Evolutionary conservation across 2,113 vertebrate species (phyloP).

Genomic region (Ptychochromis oligacanthus): DNA sequence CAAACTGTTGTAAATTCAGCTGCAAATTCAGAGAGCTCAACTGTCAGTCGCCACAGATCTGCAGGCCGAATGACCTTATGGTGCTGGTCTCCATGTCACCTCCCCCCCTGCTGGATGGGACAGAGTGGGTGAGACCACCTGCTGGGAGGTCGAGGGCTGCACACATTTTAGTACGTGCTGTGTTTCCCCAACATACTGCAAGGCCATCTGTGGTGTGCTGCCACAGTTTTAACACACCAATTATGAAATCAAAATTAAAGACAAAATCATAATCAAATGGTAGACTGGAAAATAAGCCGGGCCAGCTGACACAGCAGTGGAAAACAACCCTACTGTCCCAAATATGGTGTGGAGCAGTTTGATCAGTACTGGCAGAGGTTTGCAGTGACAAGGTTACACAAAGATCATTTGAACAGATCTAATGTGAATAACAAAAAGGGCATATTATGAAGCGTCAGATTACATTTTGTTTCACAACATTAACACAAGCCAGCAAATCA

Average conservation of each 20-base stretch:
- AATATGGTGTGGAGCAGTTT: not conserved
- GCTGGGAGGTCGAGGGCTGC: conserved; percentile 13
- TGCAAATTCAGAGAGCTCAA: not conserved
- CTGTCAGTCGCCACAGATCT: conserved; percentile 6
- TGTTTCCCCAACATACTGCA: not conserved
- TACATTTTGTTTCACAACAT: not conserved
- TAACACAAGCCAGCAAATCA: not conserved
- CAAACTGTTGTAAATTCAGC: not conserved
- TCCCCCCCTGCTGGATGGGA: conserved; percentile 12
- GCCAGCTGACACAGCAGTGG: not conserved
- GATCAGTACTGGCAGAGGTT: not conserved
- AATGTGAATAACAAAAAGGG: not conserved
- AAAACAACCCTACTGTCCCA: not conserved
- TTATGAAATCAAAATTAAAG: not conserved
- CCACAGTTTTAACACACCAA: not conserved
- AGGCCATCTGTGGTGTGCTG: conserved; percentile 25
- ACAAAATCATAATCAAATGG: not conserved
- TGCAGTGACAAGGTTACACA: not conserved
- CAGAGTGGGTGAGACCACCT: conserved; percentile 27
- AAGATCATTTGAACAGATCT: not conserved
- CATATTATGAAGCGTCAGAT: not conserved
- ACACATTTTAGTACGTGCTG: not conserved
- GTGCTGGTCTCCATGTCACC: conserved; percentile 13
- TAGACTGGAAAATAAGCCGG: not conserved
- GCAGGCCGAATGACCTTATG: conserved; percentile 29